Percentiles rank a stretch among this genome's conserved stretches.
Evolutionary conservation across 2,888 invertebrate genomes (phyloP).

Genomic region (Drosophila mimetica): DNA sequence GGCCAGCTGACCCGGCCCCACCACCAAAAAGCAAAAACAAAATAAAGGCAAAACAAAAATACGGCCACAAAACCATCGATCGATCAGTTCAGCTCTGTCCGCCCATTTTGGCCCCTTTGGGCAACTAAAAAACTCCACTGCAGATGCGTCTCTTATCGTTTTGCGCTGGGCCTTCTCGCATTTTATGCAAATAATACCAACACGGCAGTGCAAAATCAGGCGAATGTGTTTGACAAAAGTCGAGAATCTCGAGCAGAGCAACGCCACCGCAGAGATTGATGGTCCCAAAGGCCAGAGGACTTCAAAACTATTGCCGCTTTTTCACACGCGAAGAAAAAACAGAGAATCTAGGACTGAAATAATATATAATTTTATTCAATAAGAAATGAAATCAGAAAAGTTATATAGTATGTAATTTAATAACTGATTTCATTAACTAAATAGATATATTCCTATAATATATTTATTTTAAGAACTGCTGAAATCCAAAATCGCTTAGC

Average conservation of each 20-base stretch:
- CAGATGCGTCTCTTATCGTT: conserved; percentile 24
- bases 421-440: no score
- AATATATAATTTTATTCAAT: no score
- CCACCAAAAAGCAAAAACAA: conserved; percentile 25
- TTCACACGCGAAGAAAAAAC: background rate
- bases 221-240: conserved; percentile 71
- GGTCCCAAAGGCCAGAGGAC: conserved; percentile 39
- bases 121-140: conserved; percentile 54
- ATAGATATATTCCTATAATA: no score
- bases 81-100: conserved; percentile 82
- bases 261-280: conserved; percentile 78
- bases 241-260: conserved; percentile 36
- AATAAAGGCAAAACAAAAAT: conserved; percentile 28
- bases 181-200: conserved; percentile 66
- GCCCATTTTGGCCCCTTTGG: conserved; percentile 81
- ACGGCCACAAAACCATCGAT: conserved; percentile 72
- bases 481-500: no score
- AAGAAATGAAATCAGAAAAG: no score
- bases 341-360: background rate
- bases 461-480: no score
- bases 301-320: conserved; percentile 49
- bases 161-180: conserved; percentile 6
- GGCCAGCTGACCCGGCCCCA: conserved; percentile 56
- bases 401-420: no score
- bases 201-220: conserved; percentile 2